Conservation (phyloP, 2,113 vertebrate species). For the Camelus bactrianus region DNA sequence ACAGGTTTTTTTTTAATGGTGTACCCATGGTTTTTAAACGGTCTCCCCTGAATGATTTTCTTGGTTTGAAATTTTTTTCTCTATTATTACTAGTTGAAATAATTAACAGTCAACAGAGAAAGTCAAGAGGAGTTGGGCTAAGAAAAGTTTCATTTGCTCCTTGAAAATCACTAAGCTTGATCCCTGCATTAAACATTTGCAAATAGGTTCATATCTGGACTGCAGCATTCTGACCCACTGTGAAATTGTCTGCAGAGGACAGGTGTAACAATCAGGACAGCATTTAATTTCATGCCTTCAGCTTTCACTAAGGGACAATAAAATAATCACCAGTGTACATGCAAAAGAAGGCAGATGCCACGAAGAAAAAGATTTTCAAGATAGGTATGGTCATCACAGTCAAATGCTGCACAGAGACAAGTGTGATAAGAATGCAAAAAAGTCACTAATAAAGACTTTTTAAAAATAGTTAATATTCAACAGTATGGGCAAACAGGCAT, state of each 20-base stretch:
- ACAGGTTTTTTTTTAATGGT: not conserved
- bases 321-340: not conserved
- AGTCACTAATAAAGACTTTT: not conserved
- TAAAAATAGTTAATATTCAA: not conserved
- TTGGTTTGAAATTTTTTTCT: not conserved
- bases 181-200: not conserved
- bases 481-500: not conserved
- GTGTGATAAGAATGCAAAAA: not conserved
- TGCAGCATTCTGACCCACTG: not conserved
- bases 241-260: not conserved
- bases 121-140: not conserved
- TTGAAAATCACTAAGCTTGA: constrained; percentile 10
- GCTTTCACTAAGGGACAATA: not conserved
- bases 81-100: not conserved
- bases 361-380: not conserved
- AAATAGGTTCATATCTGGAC: not conserved
- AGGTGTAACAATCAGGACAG: not conserved
- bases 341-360: not conserved
- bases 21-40: not conserved
- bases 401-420: not conserved
- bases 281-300: not conserved
- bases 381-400: not conserved
- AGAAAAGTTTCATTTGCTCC: not conserved
- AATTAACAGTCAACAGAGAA: not conserved
- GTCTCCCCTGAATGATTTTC: not conserved